Evolutionary conservation across 2,888 invertebrate genomes (phyloP).

Genomic region (Netelia virgata): DNA sequence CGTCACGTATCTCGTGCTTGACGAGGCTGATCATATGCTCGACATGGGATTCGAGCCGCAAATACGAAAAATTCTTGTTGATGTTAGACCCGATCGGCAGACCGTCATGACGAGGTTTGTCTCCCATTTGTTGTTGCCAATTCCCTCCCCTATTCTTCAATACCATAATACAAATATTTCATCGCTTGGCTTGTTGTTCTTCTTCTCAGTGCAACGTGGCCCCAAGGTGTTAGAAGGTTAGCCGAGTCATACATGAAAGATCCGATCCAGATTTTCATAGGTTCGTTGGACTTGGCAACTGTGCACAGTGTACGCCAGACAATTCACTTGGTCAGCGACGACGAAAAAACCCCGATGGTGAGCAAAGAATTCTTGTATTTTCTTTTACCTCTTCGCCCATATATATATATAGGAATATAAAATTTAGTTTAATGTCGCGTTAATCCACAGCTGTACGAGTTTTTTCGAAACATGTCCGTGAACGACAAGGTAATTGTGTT

Average conservation of each 20-base stretch:
- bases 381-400: background rate
- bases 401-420: background rate
- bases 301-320: constrained; percentile 94
- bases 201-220: constrained; percentile 94
- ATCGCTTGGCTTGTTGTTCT: constrained; percentile 6
- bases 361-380: constrained; percentile 53
- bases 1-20: constrained; percentile 95
- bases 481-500: constrained; percentile 96
- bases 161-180: constrained; percentile 11
- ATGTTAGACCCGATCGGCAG: constrained; percentile 95
- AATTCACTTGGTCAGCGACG: constrained; percentile 91
- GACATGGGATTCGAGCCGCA: constrained; percentile 95
- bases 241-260: constrained; percentile 95
- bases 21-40: constrained; percentile 96
- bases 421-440: constrained; percentile 3
- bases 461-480: constrained; percentile 89
- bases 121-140: background rate
- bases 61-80: constrained; percentile 93
- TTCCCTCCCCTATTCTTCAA: no score
- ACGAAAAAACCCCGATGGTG: constrained; percentile 89
- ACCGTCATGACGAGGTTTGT: constrained; percentile 96
- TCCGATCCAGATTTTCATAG: constrained; percentile 96
- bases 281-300: constrained; percentile 94
- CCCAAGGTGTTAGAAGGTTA: constrained; percentile 93
- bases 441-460: constrained; percentile 87